A percentile compares a stretch with the other conserved stretches of the same genome.
phyloP scores from a whole-genome alignment of 2,888 invertebrate genomes.

The Drosophila austrosaltans region DNA sequence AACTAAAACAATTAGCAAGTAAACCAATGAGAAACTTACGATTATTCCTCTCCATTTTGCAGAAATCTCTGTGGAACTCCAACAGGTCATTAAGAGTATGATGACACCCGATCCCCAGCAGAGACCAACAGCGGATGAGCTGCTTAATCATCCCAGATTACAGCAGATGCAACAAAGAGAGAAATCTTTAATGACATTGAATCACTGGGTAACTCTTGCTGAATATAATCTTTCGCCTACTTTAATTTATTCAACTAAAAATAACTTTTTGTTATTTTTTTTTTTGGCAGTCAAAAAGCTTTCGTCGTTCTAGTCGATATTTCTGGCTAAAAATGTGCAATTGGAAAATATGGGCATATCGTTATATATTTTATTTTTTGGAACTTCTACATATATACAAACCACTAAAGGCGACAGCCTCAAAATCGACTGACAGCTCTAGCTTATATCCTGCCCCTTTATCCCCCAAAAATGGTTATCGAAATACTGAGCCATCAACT shows the following conservation, averaged over 20 bases:
- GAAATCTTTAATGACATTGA: constrained; percentile 74
- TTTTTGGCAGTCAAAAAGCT: constrained; percentile 71
- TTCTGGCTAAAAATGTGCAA: constrained; percentile 82
- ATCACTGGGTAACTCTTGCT: constrained; percentile 69
- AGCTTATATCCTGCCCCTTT: constrained; percentile 34
- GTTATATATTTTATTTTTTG: constrained; percentile 70
- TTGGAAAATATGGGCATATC: constrained; percentile 74
- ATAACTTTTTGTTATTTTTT: too few relatives aligned
- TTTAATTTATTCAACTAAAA: neutral
- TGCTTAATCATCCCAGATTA: constrained; percentile 83
- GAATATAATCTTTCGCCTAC: neutral
- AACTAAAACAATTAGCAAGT: constrained; percentile 35
- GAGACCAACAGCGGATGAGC: constrained; percentile 85
- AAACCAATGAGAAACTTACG: neutral
- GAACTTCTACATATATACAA: constrained; percentile 73
- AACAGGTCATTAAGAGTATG: constrained; percentile 85
- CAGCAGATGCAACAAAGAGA: constrained; percentile 71
- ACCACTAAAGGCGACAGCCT: constrained; percentile 36
- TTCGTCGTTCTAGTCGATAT: constrained; percentile 78
- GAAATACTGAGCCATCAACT: constrained; percentile 2
- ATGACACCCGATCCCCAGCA: constrained; percentile 84
- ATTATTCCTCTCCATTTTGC: neutral
- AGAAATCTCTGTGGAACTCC: constrained; percentile 85
- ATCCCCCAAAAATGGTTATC: constrained; percentile 20
- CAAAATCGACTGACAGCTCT: constrained; percentile 6